These are phyloP conservation scores for Columba livia DNA, from an alignment of 2,113 vertebrate genomes.

Conservation along the genomic window DNA sequence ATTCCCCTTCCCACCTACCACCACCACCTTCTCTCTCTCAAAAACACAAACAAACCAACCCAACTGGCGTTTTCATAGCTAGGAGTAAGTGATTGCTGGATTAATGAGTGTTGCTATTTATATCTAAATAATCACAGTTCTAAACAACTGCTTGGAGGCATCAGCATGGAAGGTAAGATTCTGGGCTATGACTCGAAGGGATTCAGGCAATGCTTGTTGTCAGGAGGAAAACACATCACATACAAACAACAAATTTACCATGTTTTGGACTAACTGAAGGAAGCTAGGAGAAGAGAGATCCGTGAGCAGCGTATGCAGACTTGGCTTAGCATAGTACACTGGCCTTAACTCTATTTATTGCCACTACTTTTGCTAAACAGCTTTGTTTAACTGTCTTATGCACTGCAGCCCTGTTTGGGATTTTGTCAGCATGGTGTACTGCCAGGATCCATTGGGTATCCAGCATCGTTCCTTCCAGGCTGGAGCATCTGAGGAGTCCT, in stretches of 20 bases:
- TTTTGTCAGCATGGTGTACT: not conserved
- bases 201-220: not conserved
- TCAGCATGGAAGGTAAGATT: not conserved
- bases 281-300: not conserved
- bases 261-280: not conserved
- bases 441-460: not conserved
- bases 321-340: not conserved
- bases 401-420: not conserved
- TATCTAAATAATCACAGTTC: not conserved
- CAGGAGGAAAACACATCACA: not conserved
- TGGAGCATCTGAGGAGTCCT: not conserved
- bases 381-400: not conserved
- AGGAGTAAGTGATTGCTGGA: not conserved
- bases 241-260: not conserved
- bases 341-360: not conserved
- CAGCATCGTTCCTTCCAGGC: not conserved
- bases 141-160: conserved; percentile 2
- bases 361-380: not conserved
- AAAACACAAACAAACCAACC: conserved; percentile 50
- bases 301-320: not conserved
- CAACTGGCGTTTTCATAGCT: conserved; percentile 34
- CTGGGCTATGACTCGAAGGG: not conserved
- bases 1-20: not conserved
- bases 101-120: conserved; percentile 32
- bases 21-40: not conserved